Base-by-base conservation (phyloP, 2,797 vertebrate species). In the Pogonophryne albipinna region DNA sequence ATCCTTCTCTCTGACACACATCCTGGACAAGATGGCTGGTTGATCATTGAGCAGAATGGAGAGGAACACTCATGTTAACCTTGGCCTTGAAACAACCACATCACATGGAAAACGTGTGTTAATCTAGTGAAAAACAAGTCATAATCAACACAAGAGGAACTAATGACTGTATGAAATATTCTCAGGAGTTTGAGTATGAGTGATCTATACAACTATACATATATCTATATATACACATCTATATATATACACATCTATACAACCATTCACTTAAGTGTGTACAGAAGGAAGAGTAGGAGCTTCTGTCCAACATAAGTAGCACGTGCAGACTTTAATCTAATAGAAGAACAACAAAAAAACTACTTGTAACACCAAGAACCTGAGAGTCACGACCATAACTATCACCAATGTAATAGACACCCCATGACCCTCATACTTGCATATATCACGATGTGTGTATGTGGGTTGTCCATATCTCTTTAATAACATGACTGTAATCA, bases 11-110 rank as follows among this genome's bases (percentile, higher is more conserved):
- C 60, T 74, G 11, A 14, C 65, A 19, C 72, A 89, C 71, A 77
- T 73, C 74, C 65, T 70, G 66, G 31, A 75, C 64, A 86, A 66
- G 38, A 74, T 66, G 81, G 42, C 76, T 76, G 67, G 13, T 49
- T 53, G 10, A 55, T 53, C 42, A 69, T 10, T 73, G 31, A 62
- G 57, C 15, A 45, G n/a, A 47, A 70, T 53, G 5, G n/a, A 64
- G 49, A 19, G 10, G 16, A 34, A 56, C 10, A 74, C 49, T 78
- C 64, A 66, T 31, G 16, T 49, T 42, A 41, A 4, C 31, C 50
- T 44, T 10, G 38, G 31, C 19, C 15, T 34, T 1, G 27, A 53
- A 59, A 66, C 9, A 64, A 59, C 34, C 51, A 53, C 12, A 14
- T 27, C 1, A 46, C 45, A 5, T 14, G 76, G 49, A 62, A 83